Evolutionary conservation across 2,888 invertebrate genomes (phyloP), one percentile per base, ranked within the genome.

Genomic region (Andrena marginata): DNA sequence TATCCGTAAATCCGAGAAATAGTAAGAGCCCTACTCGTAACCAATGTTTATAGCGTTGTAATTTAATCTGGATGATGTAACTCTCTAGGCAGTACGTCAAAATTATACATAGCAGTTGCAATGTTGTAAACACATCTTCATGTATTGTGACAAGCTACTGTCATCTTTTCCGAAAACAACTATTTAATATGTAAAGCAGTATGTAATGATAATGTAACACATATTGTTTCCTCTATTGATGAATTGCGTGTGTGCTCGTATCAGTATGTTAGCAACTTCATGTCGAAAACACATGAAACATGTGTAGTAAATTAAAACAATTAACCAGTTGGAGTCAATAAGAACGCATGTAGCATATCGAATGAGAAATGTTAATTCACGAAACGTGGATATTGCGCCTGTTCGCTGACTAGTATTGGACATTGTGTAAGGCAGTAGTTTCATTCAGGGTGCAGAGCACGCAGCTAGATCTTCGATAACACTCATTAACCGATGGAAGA

Each of bases 401-500:
- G 35, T 20, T 51, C 29, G 26, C 10, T 33, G 68, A 51, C 59
- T 48, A n/a, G 59, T 29, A 2, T 3, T 56, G 8, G 3, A 3
- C 23, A 29, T 29, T 29, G 6, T 63, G 26, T 6, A 42, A n/a
- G 20, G 4, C 20, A 31, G 33, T 23, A 13, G 49, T 63, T 81
- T 29, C 33, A 72, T 76, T 42, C 10, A n/a, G 65, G 23, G 77
- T 82, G 82, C 82, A 49, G 29, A 60, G 20, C 65, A 35, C 72
- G 16, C 63, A 33, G 49, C 26, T 23, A 54, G 80, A 85, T 84
- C 71, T 20, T 5, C 60, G 84, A 85, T 85, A 80, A 77, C 33
- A 31, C 72, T 78, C 78, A 78, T 85, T 85, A 85, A 78, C 72
- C 73, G 76, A 87, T 87, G 70, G 63, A 23, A 70, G 56, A 75